Conservation (phyloP, 2,113 vertebrate genomes). For the Oryzias woworae region DNA sequence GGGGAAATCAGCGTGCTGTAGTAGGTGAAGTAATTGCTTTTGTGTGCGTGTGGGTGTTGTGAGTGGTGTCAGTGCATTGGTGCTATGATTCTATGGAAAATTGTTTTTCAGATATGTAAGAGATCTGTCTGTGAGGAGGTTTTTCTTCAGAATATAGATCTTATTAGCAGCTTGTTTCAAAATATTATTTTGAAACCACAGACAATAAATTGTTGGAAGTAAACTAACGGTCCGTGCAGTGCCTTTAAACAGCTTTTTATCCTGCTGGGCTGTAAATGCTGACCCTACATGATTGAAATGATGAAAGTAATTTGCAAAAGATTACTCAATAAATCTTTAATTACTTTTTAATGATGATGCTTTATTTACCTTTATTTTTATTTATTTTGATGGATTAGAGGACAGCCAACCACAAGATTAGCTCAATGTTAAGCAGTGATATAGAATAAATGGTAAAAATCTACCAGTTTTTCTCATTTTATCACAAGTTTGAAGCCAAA, state of each 20-base stretch:
- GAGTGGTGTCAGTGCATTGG: slow-evolving; percentile 3
- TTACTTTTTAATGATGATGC: no score
- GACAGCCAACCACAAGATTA: no score
- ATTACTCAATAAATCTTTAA: no score
- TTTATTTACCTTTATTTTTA: no score
- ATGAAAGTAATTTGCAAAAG: no score
- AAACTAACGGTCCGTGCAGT: not conserved
- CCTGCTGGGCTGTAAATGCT: not conserved
- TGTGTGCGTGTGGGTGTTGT: slow-evolving; percentile 4
- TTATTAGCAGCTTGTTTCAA: not conserved
- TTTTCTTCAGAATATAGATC: not conserved
- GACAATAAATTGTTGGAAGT: not conserved
- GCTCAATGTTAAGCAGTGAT: no score
- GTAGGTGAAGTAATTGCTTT: slow-evolving; percentile 44
- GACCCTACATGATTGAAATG: no score
- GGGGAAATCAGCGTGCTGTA: slow-evolving; percentile 40
- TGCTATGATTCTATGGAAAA: not conserved
- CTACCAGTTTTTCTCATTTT: slow-evolving; percentile 6
- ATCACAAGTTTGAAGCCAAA: not conserved
- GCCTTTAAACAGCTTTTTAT: not conserved
- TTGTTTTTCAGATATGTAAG: not conserved
- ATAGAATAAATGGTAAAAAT: slow-evolving; percentile 8
- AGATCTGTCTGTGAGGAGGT: not conserved
- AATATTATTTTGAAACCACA: not conserved
- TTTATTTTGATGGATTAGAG: no score